A percentile compares a stretch with the other conserved stretches of the same genome.
Evolutionary conservation across 2,113 vertebrate species (phyloP).

Genomic region (Strigops habroptila): DNA sequence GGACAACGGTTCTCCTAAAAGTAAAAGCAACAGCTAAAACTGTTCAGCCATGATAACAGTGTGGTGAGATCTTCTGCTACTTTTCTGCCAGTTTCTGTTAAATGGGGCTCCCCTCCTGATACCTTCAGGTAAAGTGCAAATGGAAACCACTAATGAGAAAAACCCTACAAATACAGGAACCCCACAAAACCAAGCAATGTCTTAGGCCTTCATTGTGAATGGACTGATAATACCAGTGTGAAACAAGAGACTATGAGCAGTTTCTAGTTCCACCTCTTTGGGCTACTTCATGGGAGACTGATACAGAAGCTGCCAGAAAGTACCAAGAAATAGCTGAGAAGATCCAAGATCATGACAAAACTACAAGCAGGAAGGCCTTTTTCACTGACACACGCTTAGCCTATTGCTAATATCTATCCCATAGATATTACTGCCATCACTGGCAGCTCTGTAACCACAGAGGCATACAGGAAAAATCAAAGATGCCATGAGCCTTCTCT

Average conservation of each 20-base stretch:
- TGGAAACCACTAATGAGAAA: neutral
- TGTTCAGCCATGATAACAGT: neutral
- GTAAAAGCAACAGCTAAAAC: neutral
- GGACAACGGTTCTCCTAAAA: neutral
- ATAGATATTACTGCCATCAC: neutral
- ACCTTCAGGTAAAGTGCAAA: neutral
- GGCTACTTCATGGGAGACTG: neutral
- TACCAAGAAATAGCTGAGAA: neutral
- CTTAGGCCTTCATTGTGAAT: neutral
- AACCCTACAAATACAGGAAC: accelerated
- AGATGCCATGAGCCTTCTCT: neutral
- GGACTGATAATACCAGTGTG: neutral
- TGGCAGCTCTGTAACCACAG: neutral
- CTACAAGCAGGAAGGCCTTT: neutral
- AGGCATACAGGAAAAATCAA: neutral
- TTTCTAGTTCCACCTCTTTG: neutral
- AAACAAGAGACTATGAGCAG: neutral
- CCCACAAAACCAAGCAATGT: neutral
- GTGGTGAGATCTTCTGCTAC: neutral
- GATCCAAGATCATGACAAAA: neutral
- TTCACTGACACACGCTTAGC: neutral
- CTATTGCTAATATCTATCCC: neutral
- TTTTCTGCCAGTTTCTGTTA: neutral
- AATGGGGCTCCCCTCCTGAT: neutral
- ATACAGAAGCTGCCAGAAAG: neutral